Percentiles rank a stretch among this genome's conserved stretches.
Evolutionary conservation across 2,113 vertebrate species (phyloP).

Genomic region (Nannobrachium achirus): DNA sequence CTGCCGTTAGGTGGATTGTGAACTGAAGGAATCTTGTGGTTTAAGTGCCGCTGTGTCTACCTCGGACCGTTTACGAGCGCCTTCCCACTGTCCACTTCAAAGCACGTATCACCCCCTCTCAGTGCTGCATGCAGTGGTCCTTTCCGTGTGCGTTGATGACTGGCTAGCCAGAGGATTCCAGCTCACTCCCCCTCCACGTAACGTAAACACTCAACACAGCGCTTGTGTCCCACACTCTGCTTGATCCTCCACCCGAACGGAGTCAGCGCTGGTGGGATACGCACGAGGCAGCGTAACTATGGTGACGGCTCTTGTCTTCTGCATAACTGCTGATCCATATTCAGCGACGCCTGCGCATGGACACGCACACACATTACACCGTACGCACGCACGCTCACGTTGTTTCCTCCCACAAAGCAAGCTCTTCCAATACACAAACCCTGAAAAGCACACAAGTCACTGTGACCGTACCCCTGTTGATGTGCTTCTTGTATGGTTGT

Average conservation of each 20-base stretch:
- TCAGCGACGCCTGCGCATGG: neutral
- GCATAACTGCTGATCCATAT: constrained; percentile 34
- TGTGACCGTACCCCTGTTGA: constrained; percentile 12
- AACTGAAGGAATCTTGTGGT: constrained; percentile 8
- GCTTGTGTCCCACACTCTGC: constrained; percentile 37
- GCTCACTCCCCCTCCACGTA: constrained; percentile 48
- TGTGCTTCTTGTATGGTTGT: constrained; percentile 11
- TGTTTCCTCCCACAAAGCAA: neutral
- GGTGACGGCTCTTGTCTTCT: constrained; percentile 52
- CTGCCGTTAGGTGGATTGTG: neutral
- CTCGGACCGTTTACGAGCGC: constrained; percentile 32
- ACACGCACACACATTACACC: constrained; percentile 9
- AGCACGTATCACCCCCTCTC: constrained; percentile 12
- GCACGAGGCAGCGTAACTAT: constrained; percentile 64
- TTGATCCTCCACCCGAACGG: constrained; percentile 45
- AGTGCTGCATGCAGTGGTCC: too few species aligned
- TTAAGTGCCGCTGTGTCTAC: constrained; percentile 15
- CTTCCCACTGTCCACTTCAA: constrained; percentile 19
- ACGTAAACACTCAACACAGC: constrained; percentile 27
- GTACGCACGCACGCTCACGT: neutral
- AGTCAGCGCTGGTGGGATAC: constrained; percentile 57
- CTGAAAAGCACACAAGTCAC: constrained; percentile 23
- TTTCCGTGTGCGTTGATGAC: constrained; percentile 45
- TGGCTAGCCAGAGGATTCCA: constrained; percentile 43
- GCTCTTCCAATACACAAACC: neutral